Conservation (phyloP, 1,140 invertebrate species). For the Metopolophium dirhodum region DNA sequence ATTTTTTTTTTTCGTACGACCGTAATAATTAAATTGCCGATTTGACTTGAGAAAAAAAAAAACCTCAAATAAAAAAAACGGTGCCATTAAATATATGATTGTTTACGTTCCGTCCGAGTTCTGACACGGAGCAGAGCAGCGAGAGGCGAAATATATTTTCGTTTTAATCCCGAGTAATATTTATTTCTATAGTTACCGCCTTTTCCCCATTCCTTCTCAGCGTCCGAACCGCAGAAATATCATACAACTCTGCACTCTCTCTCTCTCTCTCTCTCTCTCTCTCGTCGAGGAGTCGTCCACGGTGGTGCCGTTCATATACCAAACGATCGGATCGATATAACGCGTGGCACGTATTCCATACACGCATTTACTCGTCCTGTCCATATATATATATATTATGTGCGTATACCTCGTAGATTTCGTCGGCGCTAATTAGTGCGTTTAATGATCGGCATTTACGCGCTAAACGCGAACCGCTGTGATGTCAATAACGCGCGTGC, state of each 20-base stretch:
- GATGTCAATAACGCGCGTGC: background rate
- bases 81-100: constrained; percentile 11
- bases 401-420: background rate
- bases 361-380: too few species aligned
- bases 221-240: background rate
- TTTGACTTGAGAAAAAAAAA: background rate
- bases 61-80: background rate
- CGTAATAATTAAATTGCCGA: background rate
- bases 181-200: background rate
- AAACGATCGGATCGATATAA: background rate
- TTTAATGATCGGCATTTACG: background rate
- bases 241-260: too few species aligned
- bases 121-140: too few species aligned
- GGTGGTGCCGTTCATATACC: too few species aligned
- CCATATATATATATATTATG: too few species aligned
- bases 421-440: background rate
- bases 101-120: background rate
- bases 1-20: background rate
- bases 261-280: rapidly evolving
- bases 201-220: background rate
- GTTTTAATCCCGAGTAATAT: background rate
- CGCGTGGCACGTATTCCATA: too few species aligned
- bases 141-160: background rate
- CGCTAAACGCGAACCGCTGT: background rate
- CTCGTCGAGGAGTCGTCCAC: too few species aligned